Percentiles rank a stretch among this genome's conserved stretches.
phyloP scores from a whole-genome alignment of 1,140 invertebrate genomes.

The Hestina assimilis region DNA sequence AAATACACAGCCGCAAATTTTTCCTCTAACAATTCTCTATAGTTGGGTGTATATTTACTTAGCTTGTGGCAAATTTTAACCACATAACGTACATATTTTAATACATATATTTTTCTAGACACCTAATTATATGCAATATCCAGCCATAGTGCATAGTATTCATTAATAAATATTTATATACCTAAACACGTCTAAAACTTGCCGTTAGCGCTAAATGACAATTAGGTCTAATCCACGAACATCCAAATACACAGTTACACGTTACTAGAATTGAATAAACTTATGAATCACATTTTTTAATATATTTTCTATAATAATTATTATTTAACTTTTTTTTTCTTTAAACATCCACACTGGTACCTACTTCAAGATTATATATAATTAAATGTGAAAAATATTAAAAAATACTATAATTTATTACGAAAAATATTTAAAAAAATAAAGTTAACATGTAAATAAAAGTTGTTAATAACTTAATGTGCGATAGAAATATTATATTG shows the following conservation, averaged over 20 bases:
- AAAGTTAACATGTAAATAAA: constrained; percentile 14
- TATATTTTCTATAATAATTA: constrained; percentile 43
- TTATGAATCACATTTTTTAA: constrained; percentile 65
- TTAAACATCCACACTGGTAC: constrained; percentile 42
- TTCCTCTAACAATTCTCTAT: constrained; percentile 38
- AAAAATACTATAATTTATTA: constrained; percentile 16
- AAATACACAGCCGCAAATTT: constrained; percentile 50
- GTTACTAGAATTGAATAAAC: constrained; percentile 44
- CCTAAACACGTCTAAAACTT: constrained; percentile 40
- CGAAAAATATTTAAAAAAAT: constrained; percentile 17
- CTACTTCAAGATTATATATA: constrained; percentile 29
- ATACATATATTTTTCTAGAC: constrained; percentile 46
- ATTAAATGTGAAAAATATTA: constrained; percentile 22
- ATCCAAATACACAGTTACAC: constrained; percentile 37
- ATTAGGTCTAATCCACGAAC: constrained; percentile 29
- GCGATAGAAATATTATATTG: constrained; percentile 5
- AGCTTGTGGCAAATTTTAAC: constrained; percentile 28
- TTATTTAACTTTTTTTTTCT: constrained; percentile 26
- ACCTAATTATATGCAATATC: constrained; percentile 48
- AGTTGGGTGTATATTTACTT: constrained; percentile 33
- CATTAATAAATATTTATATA: constrained; percentile 41
- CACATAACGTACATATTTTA: constrained; percentile 31
- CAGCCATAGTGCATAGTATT: constrained; percentile 48
- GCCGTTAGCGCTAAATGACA: constrained; percentile 35
- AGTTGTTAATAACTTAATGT: constrained; percentile 15